A percentile compares a stretch with the other conserved stretches of the same genome.
phyloP scores from a whole-genome alignment of 2,113 vertebrate species.

The Aegotheles bennettii region DNA sequence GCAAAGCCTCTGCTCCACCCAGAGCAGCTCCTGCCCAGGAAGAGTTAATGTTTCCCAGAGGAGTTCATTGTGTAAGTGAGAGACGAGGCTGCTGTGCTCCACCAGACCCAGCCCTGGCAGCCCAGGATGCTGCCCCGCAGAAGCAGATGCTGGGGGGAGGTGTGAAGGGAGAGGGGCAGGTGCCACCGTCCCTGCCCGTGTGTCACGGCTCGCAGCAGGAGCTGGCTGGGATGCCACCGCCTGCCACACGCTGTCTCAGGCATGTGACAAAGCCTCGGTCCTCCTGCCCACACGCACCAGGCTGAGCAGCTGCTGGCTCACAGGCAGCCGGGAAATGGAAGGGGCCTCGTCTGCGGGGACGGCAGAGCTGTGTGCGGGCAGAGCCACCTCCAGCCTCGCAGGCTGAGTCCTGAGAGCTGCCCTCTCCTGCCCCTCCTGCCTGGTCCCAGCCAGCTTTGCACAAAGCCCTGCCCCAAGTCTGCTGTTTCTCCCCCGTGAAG shows the following conservation, averaged over 20 bases:
- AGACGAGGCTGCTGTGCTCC: background rate
- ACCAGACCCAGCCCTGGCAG: background rate
- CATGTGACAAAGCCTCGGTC: background rate
- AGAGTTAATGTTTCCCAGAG: background rate
- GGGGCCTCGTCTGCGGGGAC: background rate
- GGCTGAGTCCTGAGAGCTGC: background rate
- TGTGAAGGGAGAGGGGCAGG: background rate
- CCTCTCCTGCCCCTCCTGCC: background rate
- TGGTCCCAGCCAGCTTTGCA: background rate
- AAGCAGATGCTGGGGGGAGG: background rate
- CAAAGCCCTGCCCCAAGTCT: background rate
- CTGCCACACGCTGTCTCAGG: background rate
- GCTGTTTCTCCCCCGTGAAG: rapidly evolving
- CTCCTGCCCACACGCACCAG: conserved; percentile 1
- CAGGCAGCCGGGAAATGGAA: background rate
- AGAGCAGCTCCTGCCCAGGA: background rate
- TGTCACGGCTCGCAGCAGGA: background rate
- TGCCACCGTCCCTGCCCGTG: background rate
- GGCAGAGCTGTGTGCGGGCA: background rate
- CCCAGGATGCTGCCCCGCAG: background rate
- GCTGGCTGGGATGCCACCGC: background rate
- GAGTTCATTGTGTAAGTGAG: rapidly evolving
- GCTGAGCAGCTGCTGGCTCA: conserved; percentile 6
- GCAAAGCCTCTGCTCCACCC: rapidly evolving
- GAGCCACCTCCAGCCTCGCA: background rate